Evolutionary conservation across 1,140 invertebrate species (phyloP).

Genomic region (Subanguina moxae): DNA sequence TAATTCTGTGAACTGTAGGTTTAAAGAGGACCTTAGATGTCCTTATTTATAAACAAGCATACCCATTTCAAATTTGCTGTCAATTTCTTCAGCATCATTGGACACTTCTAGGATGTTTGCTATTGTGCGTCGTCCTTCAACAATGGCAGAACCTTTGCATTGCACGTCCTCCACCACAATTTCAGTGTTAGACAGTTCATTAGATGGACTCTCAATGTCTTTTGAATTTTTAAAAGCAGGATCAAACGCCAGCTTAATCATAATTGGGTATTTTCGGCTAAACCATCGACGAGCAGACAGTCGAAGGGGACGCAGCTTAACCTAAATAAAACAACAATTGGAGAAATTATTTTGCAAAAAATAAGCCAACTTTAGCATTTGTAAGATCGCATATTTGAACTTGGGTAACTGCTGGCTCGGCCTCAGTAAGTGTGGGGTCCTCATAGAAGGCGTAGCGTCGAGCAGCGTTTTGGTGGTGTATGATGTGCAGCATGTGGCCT

Average conservation of each 20-base stretch:
- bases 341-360: not conserved
- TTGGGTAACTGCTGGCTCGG: constrained; percentile 43
- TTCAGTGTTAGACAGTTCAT: not conserved
- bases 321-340: not conserved
- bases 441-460: constrained; percentile 80
- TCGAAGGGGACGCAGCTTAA: not conserved
- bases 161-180: not conserved
- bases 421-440: constrained; percentile 65
- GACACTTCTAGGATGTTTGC: not conserved
- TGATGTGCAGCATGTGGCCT: constrained; percentile 71
- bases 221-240: not conserved
- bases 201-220: not conserved
- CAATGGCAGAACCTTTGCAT: not conserved
- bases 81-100: not conserved
- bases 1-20: no score
- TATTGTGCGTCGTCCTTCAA: not conserved
- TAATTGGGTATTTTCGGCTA: constrained; percentile 55
- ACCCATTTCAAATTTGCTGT: not conserved
- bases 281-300: constrained; percentile 52
- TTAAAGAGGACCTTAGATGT: no score
- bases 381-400: constrained; percentile 56
- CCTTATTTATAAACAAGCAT: not conserved
- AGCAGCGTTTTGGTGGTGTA: constrained; percentile 71
- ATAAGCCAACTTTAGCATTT: constrained; percentile 37
- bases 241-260: constrained; percentile 24